These are phyloP conservation scores for Strix occidentalis DNA, from an alignment of 2,797 vertebrate species.

Conservation along the genomic window DNA sequence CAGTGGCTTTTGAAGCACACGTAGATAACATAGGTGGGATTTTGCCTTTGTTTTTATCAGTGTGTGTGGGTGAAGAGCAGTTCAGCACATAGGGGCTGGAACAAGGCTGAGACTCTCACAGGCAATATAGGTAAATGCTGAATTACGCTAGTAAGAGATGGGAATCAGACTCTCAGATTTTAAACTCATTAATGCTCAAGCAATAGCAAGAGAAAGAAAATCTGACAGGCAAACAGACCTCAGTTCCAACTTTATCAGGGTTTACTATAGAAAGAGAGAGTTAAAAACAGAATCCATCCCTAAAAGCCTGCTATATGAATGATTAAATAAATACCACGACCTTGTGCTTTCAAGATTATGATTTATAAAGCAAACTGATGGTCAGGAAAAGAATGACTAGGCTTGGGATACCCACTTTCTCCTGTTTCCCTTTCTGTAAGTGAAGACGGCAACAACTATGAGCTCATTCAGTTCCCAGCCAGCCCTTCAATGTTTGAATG, in stretches of 20 bases:
- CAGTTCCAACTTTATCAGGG: background rate
- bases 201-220: background rate
- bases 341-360: background rate
- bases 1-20: background rate
- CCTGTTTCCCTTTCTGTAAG: background rate
- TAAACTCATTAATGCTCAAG: background rate
- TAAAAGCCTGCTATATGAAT: background rate
- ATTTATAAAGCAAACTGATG: constrained; percentile 9
- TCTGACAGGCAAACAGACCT: background rate
- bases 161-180: background rate
- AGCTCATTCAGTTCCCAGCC: constrained; percentile 47
- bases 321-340: background rate
- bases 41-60: background rate
- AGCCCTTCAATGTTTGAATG: constrained; percentile 34
- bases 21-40: background rate
- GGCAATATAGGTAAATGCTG: background rate
- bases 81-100: background rate
- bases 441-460: background rate
- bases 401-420: background rate
- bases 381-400: background rate
- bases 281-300: background rate
- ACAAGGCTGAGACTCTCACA: background rate
- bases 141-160: background rate
- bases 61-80: background rate
- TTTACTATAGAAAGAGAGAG: background rate